Base-by-base conservation (phyloP, 2,888 invertebrate genomes). In the Polylopha cassiicola region DNA sequence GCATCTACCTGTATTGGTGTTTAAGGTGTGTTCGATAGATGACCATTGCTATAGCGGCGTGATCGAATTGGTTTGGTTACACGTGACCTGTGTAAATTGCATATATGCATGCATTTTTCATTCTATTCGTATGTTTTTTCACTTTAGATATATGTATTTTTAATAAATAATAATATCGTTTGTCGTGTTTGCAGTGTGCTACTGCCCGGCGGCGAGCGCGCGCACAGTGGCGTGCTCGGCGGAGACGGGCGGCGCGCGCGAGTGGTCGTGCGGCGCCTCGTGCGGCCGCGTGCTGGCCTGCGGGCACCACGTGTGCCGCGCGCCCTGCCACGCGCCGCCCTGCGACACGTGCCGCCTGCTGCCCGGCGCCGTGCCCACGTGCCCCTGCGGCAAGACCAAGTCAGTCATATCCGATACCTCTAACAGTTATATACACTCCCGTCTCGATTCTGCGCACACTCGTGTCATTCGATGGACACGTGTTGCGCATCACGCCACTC, bases 241-340 rank as follows among this genome's bases (percentile, higher is more conserved):
- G 11, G 55, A 44, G 31, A 44, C 57, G 8, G 65, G 64, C 33
- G 24, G 49, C 20, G 38, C 42, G 20, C 9, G 30, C 26, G 7
- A 26, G 13, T 82, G 75, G 74, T 48, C 68, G 57, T 99, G 99
- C 73, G 91, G 91, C 14, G 79, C 91, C 53, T 87, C 90, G 31
- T 97, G 97, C 79, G 92, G 92, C 34, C 91, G 92, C 62, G 90
- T 90, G 38, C 87, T 98, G 24, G 88, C 90, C 42, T 99, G 99
- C 79, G 97, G 97, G 37, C 89, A 90, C 52, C 98, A 99, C 81
- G 91, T 91, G 53, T 98, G 98, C 71, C 89, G 93, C 53, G 89
- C 90, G 49, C 87, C 89, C 1, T 99, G 98, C 81, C 98, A 99
- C 77, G 87, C 90, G 52, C 95, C 96, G 55, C 90, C 91, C 39